phyloP scores from a whole-genome alignment of 2,113 vertebrate genomes.

The Nicator chloris region DNA sequence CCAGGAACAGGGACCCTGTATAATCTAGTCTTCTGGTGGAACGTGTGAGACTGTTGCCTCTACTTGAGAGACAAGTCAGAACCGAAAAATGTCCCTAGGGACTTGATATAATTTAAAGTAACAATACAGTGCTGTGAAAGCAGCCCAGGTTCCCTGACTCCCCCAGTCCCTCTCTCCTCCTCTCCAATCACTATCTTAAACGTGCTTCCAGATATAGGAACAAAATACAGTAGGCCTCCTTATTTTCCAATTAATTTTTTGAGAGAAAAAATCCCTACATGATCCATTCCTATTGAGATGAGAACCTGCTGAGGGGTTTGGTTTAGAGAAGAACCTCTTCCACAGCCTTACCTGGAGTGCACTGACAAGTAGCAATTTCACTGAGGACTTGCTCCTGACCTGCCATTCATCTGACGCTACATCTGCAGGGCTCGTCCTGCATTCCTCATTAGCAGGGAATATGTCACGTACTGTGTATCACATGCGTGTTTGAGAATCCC shows the following conservation, averaged over 20 bases:
- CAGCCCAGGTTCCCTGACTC: neutral
- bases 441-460: neutral
- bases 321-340: neutral
- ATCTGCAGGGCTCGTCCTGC: neutral
- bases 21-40: neutral
- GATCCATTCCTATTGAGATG: neutral
- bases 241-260: neutral
- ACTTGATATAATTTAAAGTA: neutral
- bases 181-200: neutral
- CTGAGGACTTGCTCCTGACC: neutral
- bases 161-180: neutral
- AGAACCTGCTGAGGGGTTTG: neutral
- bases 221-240: neutral
- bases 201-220: neutral
- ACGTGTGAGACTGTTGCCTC: neutral
- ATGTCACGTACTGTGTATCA: neutral
- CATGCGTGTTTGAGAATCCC: neutral
- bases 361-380: neutral
- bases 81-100: neutral
- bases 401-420: neutral
- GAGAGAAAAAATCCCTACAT: neutral
- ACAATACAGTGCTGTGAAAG: neutral
- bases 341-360: neutral
- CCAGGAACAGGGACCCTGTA: neutral
- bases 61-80: neutral